Percentiles rank a stretch among this genome's conserved stretches.
These are phyloP conservation scores for Myanophis thanlyinensis DNA, from an alignment of 2,113 vertebrate species.

Conservation along the genomic window DNA sequence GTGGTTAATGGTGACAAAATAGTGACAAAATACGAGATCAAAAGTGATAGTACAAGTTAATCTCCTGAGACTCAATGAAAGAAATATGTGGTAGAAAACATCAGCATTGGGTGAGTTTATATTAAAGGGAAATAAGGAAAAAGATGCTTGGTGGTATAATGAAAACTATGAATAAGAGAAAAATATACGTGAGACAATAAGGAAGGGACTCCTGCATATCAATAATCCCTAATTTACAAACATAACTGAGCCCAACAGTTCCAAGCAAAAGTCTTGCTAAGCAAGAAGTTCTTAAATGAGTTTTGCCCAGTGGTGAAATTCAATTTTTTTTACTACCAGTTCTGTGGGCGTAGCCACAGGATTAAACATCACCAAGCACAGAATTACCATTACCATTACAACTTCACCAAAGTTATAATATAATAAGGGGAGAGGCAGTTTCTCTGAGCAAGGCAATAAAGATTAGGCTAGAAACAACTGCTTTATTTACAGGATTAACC, in stretches of 20 bases:
- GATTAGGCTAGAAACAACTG: too few species aligned
- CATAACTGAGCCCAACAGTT: not conserved
- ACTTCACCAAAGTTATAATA: too few species aligned
- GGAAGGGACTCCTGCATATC: not conserved
- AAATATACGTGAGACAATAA: not conserved
- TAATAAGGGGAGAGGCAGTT: too few species aligned
- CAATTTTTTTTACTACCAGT: too few species aligned
- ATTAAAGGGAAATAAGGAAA: not conserved
- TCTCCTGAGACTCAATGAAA: not conserved
- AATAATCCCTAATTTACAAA: too few species aligned
- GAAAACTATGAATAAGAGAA: not conserved
- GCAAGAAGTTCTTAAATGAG: not conserved
- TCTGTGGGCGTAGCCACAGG: too few species aligned
- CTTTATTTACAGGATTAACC: too few species aligned
- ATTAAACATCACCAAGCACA: too few species aligned
- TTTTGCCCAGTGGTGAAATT: too few species aligned
- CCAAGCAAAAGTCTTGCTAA: not conserved
- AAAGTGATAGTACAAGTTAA: not conserved
- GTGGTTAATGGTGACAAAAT: not conserved
- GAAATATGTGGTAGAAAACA: not conserved
- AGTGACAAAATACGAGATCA: not conserved
- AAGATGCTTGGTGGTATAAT: not conserved
- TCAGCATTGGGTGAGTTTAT: not conserved
- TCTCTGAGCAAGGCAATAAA: too few species aligned
- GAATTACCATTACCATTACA: too few species aligned